These are phyloP conservation scores for Seriola quinqueradiata DNA, from an alignment of 2,113 vertebrate genomes.

Conservation along the genomic window DNA sequence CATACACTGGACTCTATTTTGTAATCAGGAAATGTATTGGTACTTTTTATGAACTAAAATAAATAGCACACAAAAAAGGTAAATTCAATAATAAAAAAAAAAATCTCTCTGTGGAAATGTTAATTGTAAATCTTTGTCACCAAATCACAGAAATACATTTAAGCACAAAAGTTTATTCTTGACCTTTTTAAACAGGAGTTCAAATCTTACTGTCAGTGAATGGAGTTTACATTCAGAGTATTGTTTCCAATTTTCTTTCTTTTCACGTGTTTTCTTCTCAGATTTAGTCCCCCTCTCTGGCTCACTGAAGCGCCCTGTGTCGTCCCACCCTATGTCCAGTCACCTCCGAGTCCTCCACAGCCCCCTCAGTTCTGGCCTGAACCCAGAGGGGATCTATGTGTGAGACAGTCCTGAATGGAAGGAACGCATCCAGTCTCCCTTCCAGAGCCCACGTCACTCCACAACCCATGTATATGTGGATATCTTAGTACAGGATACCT, in stretches of 20 bases:
- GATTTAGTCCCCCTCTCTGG: constrained; percentile 88
- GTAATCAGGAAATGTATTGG: not conserved
- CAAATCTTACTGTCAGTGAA: not conserved
- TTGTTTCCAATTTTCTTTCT: not conserved
- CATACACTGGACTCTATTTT: not conserved
- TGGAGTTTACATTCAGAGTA: not conserved
- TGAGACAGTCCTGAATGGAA: constrained; percentile 73
- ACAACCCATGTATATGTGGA: constrained; percentile 41
- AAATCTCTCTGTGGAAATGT: too few species aligned
- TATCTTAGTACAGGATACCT: constrained; percentile 65
- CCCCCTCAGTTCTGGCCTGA: constrained; percentile 91
- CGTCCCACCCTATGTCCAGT: constrained; percentile 87
- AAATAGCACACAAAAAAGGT: not conserved
- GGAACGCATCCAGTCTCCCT: not conserved
- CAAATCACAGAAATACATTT: not conserved
- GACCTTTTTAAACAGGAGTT: not conserved
- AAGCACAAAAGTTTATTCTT: not conserved
- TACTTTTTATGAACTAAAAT: not conserved
- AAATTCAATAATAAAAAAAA: too few species aligned
- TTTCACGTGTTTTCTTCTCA: constrained; percentile 54
- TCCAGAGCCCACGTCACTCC: constrained; percentile 24
- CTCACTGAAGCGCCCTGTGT: constrained; percentile 92
- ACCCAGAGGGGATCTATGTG: constrained; percentile 98
- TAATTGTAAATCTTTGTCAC: not conserved
- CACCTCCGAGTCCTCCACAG: constrained; percentile 94